phyloP scores from a whole-genome alignment of 2,888 invertebrate genomes.

The Micoletzkya japonica region DNA sequence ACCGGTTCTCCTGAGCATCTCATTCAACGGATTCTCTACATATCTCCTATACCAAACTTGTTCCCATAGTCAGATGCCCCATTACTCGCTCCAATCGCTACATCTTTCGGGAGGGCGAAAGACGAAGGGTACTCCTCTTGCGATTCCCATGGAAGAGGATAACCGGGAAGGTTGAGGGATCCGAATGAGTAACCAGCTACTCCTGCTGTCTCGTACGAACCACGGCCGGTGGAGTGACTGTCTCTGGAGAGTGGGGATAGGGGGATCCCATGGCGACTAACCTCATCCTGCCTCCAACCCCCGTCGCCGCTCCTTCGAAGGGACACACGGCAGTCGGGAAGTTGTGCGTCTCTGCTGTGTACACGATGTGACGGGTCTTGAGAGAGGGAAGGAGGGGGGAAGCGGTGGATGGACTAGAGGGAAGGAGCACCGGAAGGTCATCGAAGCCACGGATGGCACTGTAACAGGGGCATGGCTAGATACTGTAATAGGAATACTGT shows the following conservation, averaged over 20 bases:
- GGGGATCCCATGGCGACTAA: neutral
- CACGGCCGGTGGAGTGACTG: conserved; percentile 90
- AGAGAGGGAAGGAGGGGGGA: conserved; percentile 70
- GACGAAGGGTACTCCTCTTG: conserved; percentile 78
- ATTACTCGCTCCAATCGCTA: conserved; percentile 88
- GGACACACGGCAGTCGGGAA: conserved; percentile 78
- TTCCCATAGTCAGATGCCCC: conserved; percentile 99
- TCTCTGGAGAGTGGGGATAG: conserved; percentile 71
- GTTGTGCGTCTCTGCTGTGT: conserved; percentile 98
- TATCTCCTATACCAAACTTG: conserved; percentile 78
- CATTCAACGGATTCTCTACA: neutral
- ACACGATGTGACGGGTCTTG: conserved; percentile 82
- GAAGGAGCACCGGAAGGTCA: conserved; percentile 69
- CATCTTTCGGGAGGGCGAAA: conserved; percentile 77
- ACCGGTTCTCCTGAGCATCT: conserved; percentile 76
- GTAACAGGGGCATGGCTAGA: conserved; percentile 32
- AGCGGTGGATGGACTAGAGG: conserved; percentile 74
- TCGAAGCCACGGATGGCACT: conserved; percentile 73
- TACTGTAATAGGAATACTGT: neutral
- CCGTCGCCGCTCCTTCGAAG: conserved; percentile 32
- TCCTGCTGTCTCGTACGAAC: conserved; percentile 66
- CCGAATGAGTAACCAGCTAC: conserved; percentile 96
- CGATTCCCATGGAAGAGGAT: conserved; percentile 85
- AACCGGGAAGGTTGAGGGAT: conserved; percentile 87
- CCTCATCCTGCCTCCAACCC: conserved; percentile 10